A percentile compares a stretch with the other conserved stretches of the same genome.
phyloP scores from a whole-genome alignment of 2,797 vertebrate genomes.

The Poeciliopsis infans region DNA sequence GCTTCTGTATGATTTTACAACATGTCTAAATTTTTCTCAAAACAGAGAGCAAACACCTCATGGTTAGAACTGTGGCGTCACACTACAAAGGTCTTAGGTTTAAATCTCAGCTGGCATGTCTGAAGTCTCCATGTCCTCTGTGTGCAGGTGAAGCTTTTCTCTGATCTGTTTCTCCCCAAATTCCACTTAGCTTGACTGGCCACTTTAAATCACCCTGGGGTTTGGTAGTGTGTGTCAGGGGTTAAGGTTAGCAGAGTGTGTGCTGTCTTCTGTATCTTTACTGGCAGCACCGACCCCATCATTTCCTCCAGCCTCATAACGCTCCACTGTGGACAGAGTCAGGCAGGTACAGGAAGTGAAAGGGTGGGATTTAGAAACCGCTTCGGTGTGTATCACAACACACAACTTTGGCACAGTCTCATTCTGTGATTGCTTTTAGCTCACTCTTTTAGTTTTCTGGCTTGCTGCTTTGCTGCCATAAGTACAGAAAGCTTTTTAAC shows the following conservation, averaged over 20 bases:
- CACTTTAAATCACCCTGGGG: background rate
- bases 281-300: background rate
- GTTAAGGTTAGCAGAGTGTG: background rate
- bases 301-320: background rate
- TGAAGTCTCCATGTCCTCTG: background rate
- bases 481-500: background rate
- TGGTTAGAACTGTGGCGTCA: background rate
- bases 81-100: background rate
- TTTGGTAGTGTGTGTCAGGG: background rate
- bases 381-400: background rate
- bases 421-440: background rate
- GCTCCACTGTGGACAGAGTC: background rate
- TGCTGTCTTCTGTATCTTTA: background rate
- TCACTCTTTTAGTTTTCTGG: background rate
- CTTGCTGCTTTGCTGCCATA: background rate
- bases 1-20: background rate
- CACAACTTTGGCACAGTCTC: background rate
- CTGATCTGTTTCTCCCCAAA: background rate
- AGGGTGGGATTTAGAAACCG: background rate
- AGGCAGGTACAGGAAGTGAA: background rate
- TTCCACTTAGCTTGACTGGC: background rate
- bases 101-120: background rate
- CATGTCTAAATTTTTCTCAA: background rate
- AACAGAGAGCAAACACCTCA: background rate
- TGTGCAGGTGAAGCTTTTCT: no score